Evolutionary conservation across 2,797 vertebrate genomes (phyloP), one percentile per base, ranked within the genome.

Genomic region (Chromobotia macracanthus): DNA sequence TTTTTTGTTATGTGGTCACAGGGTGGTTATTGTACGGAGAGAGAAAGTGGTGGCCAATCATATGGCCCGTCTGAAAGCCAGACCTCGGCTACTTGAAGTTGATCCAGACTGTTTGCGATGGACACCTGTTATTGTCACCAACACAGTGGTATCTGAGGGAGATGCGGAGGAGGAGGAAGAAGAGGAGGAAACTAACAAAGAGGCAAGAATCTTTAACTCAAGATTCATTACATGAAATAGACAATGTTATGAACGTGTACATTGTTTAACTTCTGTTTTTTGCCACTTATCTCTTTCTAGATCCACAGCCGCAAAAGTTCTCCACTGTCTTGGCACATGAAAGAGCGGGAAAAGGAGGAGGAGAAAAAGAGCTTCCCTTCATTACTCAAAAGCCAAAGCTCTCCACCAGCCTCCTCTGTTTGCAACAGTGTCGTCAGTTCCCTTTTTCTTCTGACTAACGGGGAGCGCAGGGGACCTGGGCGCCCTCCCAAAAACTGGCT

Each of bases 101-200:
- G 97, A 99, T 84, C 96, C 98, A 0, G 98, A 99, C 72, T 96
- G 96, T 84, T 93, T 99, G 64, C 96, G 97, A 75, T 99, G 98
- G 98, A 99, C 97, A 0, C 98, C 97, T 0, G 96, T 99, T 56
- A 96, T 99, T 0, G 97, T 99, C 50, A 97, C 96, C 84, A 99
- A 99, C 89, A 97, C 96, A 0, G 96, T 99, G 61, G 95, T 98
- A 82, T 99, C 98, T 8, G 98, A 98, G 23, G 96, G 94, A 0
- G 97, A 99, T 3, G 96, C 95, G 0, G 95, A 95, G 1, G 90
- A 92, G 0, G 94, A 97, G 5, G 97, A 93, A 6, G 95, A 96
- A 7, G 92, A 93, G 71, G 94, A 95, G 31, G 85, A 90, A 44
- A 83, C 60, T 53, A 75, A 74, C 44, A 82, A 72, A 80, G 79